These are phyloP conservation scores for Hipparchia sbordonii DNA, from an alignment of 2,888 invertebrate species.

Conservation along the genomic window DNA sequence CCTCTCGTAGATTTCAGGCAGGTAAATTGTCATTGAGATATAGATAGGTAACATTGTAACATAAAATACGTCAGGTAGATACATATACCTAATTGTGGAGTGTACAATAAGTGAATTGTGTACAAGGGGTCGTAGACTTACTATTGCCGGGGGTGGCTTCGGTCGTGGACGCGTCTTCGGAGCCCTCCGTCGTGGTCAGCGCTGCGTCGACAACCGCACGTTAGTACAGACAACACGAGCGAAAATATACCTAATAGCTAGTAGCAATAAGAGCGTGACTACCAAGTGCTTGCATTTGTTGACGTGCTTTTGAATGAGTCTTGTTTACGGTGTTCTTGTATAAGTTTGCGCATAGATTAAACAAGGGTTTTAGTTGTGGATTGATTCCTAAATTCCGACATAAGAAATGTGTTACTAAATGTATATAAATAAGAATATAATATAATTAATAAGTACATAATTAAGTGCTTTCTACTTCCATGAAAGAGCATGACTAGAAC, in stretches of 20 bases:
- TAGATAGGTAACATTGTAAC: not conserved
- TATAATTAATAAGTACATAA: no score
- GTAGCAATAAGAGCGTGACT: conserved; percentile 15
- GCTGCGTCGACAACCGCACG: conserved; percentile 58
- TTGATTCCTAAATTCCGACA: no score
- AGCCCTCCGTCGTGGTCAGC: conserved; percentile 55
- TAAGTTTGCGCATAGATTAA: no score
- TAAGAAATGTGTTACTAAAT: no score
- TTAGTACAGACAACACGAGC: conserved; percentile 59
- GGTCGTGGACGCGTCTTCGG: conserved; percentile 53
- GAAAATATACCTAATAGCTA: conserved; percentile 21
- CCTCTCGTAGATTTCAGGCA: not conserved
- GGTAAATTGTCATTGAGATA: not conserved
- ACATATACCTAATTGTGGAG: not conserved
- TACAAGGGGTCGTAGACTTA: conserved; percentile 35
- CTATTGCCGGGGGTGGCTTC: conserved; percentile 46
- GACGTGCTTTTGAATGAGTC: conserved; percentile 6
- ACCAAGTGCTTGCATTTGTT: not conserved
- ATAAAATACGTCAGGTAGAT: no score
- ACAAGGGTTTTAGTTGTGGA: no score
- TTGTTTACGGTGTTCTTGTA: not conserved
- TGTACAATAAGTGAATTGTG: not conserved
- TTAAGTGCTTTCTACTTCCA: no score
- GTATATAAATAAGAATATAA: no score
- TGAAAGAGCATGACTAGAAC: no score